Evolutionary conservation across 2,113 vertebrate genomes (phyloP), one percentile per base, ranked within the genome.

Genomic region (Macaca fascicularis): DNA sequence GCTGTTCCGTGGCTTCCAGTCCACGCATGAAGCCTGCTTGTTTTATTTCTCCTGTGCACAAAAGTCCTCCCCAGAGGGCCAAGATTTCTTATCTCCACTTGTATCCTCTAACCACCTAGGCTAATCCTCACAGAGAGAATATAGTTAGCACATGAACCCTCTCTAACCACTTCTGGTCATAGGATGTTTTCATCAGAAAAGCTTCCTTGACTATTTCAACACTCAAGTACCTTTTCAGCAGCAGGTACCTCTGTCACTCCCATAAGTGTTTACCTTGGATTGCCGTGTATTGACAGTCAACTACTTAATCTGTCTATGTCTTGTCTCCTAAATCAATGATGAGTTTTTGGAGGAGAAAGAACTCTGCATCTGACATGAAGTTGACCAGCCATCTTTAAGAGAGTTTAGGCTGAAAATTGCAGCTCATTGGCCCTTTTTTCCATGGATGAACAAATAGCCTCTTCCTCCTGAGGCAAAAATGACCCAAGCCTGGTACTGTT

Each of bases 381-480:
- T 50, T 45, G 52, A 79, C 23, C 32, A 92, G 45, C 32, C n/a
- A 32, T 72, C 45, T 85, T 30, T 8, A 52, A 83, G 32, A 82
- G 35, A 12, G 2, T 74, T 67, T 87, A n/a, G 19, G 16, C 23
- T 67, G 12, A 91, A 88, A 57, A 64, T 3, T 55, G 22, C 5
- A 80, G 16, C 8, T 89, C n/a, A 57, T 79, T 27, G 25, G n/a
- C 8, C 38, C 32, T 48, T 90, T 90, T 22, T 74, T 78, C 30
- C 32, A 23, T 55, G 64, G 55, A 48, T 69, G 13, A 95, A 6
- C 32, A 76, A 72, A 75, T 20, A 88, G 4, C 14, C 32, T 43
- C 40, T 94, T 81, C 70, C 89, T 85, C 59, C 16, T 78, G 16
- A 91, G 89, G 82, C 25, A 64, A 89, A 90, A 95, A 86, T 79